These are phyloP conservation scores for Parambassis ranga DNA, from an alignment of 2,797 vertebrate species.

Conservation along the genomic window DNA sequence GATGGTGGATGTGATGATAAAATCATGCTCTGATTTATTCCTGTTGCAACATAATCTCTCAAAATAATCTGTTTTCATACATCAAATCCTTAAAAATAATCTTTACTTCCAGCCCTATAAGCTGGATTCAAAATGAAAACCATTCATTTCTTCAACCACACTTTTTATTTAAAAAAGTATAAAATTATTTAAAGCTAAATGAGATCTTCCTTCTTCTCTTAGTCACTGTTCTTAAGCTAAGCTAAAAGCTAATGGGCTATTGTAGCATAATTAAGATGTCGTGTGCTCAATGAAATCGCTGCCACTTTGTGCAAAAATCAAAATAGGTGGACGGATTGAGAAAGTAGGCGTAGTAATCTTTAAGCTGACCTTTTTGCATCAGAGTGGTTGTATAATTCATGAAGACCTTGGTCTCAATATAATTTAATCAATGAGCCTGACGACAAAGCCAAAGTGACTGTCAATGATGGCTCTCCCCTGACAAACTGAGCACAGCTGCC, in stretches of 20 bases:
- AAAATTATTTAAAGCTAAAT: too few species aligned
- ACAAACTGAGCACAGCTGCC: conserved; percentile 66
- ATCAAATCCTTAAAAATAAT: too few species aligned
- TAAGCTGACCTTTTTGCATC: conserved; percentile 34
- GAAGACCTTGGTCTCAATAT: conserved; percentile 25
- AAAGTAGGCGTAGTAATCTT: conserved; percentile 16
- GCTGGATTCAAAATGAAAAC: too few species aligned
- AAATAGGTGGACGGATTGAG: not conserved
- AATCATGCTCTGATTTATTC: not conserved
- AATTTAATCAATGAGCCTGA: conserved; percentile 38
- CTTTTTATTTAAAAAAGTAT: too few species aligned
- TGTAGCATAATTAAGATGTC: not conserved
- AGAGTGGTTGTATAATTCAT: conserved; percentile 54
- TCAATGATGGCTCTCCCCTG: conserved; percentile 55
- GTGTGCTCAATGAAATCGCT: not conserved
- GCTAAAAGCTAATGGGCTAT: too few species aligned
- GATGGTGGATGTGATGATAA: too few species aligned
- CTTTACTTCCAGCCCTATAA: too few species aligned
- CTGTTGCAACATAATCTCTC: not conserved
- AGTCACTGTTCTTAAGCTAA: not conserved
- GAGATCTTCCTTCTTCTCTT: too few species aligned
- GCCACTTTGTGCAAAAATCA: too few species aligned
- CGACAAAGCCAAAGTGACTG: conserved; percentile 51
- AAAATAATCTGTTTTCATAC: not conserved
- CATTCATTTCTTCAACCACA: too few species aligned